Percentiles rank a stretch among this genome's conserved stretches.
phyloP scores from a whole-genome alignment of 2,113 vertebrate species.

The Saccopteryx bilineata region DNA sequence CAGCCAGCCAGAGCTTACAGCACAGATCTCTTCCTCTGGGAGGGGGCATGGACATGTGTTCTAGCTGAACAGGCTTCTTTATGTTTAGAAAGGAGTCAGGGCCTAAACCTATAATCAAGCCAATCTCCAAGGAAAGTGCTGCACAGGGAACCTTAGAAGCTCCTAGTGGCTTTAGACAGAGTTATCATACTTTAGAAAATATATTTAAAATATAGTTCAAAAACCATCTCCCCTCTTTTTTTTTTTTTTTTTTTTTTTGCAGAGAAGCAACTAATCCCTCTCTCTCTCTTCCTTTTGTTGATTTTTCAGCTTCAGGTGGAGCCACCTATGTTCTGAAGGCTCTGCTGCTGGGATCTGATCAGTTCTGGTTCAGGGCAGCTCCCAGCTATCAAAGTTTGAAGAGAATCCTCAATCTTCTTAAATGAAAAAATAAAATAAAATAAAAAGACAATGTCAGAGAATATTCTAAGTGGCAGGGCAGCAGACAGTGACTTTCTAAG shows the following conservation, averaged over 20 bases:
- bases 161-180: constrained; percentile 57
- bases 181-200: constrained; percentile 62
- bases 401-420: constrained; percentile 51
- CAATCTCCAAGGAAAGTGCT: constrained; percentile 57
- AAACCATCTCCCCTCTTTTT: constrained; percentile 55
- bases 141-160: constrained; percentile 53
- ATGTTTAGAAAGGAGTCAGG: constrained; percentile 12
- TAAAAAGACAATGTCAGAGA: neutral
- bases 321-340: constrained; percentile 51
- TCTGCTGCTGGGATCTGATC: constrained; percentile 18
- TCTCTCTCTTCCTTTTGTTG: neutral
- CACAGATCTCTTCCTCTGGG: neutral
- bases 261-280: neutral
- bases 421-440: neutral
- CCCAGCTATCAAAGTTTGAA: constrained; percentile 42
- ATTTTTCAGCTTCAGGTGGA: constrained; percentile 47
- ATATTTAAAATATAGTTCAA: constrained; percentile 68
- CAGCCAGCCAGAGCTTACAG: neutral
- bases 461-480: neutral
- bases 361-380: constrained; percentile 53
- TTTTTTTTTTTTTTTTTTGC: constrained; percentile 28
- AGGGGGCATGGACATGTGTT: neutral
- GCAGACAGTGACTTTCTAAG: neutral
- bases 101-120: constrained; percentile 56
- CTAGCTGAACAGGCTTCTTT: constrained; percentile 62